Evolutionary conservation across 2,797 vertebrate species (phyloP), one percentile per base, ranked within the genome.

Genomic region (Gobionotothen gibberifrons): DNA sequence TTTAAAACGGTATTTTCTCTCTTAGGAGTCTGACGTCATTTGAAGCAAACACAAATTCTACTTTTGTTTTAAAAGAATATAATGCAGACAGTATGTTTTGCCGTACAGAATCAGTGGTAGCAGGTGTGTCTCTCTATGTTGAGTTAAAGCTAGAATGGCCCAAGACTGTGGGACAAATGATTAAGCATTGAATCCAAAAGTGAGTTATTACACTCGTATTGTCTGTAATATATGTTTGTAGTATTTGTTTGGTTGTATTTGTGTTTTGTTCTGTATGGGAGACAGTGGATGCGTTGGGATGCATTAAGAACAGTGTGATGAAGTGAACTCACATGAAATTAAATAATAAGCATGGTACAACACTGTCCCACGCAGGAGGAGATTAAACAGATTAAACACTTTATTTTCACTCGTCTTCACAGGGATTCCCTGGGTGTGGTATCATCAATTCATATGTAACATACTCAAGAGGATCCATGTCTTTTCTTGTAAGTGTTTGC

Each of bases 401-500:
- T 0, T 21, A 22, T 26, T 47, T 47, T 53, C 0, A 19, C 21
- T 76, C 83, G 54, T 76, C 73, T 81, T 78, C 61, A 53, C 83
- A 91, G 91, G 70, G 83, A 36, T 79, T 76, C 52, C 56, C 68
- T 65, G 70, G 62, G 65, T 48, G 55, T 77, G 59, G 79, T 89
- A 93, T 91, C 82, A 26, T 81, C 66, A 74, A 85, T 74, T 71
- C 81, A 59, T 82, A 87, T 85, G 87, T 83, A 56, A 84, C 72
- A 54, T 79, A 74, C 67, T 74, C 90, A 78, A 82, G 83, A 88
- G 92, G 92, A 94, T 91, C 93, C 87, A 96, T 96, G 95, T 95
- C 94, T 93, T 96, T 96, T 94, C 92, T 96, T 92, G 95, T 96
- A 86, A 94, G 95, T 93, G 26, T 76, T 69, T 69, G 10, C 15